These are phyloP conservation scores for Ceyx melanurus DNA, from an alignment of 2,113 vertebrate species.

Conservation along the genomic window DNA sequence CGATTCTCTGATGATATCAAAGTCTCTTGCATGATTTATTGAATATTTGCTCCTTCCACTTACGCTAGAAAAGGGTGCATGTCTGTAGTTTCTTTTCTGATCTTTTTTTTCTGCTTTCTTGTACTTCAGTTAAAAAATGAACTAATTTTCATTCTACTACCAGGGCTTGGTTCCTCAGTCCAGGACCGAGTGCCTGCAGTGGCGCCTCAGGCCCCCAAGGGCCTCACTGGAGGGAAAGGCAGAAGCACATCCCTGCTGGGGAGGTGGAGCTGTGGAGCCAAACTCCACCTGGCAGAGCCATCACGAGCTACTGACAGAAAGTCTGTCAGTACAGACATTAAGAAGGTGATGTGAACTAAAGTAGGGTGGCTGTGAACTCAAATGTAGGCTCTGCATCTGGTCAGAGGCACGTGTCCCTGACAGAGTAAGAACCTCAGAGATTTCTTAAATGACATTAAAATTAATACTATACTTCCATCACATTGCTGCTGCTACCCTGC, in stretches of 20 bases:
- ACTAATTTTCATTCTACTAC: neutral
- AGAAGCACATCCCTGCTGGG: neutral
- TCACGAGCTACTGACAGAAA: neutral
- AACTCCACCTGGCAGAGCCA: neutral
- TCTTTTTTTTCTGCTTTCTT: neutral
- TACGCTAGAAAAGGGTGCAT: neutral
- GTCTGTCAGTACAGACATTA: neutral
- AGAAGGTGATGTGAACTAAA: neutral
- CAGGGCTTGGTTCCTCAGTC: neutral
- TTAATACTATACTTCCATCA: conserved; percentile 51
- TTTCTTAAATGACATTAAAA: conserved; percentile 57
- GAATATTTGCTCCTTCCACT: neutral
- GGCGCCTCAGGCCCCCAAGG: accelerated
- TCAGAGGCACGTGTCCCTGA: neutral
- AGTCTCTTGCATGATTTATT: neutral
- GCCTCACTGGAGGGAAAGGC: neutral
- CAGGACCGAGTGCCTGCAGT: neutral
- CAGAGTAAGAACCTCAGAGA: neutral
- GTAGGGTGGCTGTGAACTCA: neutral
- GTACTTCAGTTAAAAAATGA: neutral
- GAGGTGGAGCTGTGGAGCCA: neutral
- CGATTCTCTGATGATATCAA: neutral
- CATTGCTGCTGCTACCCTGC: conserved; percentile 50
- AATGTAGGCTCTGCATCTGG: conserved; percentile 19
- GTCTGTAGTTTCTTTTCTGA: neutral